Conservation (phyloP, 2,888 invertebrate genomes). For the Nomada lathburiana region DNA sequence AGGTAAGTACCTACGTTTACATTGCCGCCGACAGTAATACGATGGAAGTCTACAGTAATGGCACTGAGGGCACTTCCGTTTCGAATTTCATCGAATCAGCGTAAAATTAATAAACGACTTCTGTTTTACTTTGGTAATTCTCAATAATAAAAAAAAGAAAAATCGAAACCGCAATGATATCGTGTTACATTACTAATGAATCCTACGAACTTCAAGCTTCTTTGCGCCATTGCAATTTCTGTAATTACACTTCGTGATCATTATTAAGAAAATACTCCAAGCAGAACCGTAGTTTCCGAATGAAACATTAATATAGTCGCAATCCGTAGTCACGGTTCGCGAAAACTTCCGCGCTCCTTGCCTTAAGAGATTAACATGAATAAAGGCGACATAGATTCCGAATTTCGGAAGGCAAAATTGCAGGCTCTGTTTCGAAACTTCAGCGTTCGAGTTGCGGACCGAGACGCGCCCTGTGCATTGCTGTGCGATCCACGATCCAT, state of each 20-base stretch:
- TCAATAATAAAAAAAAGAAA: not conserved
- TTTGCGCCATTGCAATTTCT: not conserved
- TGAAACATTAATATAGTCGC: not conserved
- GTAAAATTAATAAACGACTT: conserved; percentile 33
- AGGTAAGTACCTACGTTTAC: conserved; percentile 57
- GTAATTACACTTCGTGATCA: not conserved
- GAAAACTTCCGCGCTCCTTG: conserved; percentile 6
- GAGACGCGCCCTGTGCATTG: conserved; percentile 47
- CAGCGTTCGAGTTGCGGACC: conserved; percentile 42
- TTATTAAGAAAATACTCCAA: not conserved
- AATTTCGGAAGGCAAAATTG: conserved; percentile 28
- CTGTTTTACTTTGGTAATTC: not conserved
- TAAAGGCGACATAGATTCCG: conserved; percentile 41
- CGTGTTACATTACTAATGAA: too few relatives aligned
- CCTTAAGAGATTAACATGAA: conserved; percentile 36
- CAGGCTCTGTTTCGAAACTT: conserved; percentile 12
- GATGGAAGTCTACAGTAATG: conserved; percentile 73
- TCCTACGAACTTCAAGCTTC: not conserved
- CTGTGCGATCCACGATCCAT: conserved; percentile 59
- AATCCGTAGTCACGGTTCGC: not conserved
- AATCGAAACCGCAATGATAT: not conserved
- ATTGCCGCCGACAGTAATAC: conserved; percentile 64
- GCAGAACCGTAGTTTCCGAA: not conserved
- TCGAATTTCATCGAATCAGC: conserved; percentile 20
- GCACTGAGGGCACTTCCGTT: conserved; percentile 50